phyloP scores from a whole-genome alignment of 2,888 invertebrate species.

The Lepidochitona cinerea region DNA sequence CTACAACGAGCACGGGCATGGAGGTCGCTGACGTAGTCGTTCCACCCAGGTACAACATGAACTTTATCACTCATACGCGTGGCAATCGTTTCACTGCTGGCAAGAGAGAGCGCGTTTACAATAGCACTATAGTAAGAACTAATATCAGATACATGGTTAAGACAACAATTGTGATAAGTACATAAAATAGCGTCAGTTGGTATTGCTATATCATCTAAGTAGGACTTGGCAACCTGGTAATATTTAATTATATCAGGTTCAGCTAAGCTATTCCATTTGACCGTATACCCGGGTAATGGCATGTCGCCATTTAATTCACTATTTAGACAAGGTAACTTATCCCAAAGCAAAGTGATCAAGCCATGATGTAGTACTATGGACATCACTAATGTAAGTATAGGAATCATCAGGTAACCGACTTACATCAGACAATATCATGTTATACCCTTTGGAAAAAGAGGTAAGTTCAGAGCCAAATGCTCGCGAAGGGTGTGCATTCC shows the following conservation, averaged over 20 bases:
- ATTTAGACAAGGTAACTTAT: too few relatives aligned
- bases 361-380: not conserved
- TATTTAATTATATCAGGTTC: too few relatives aligned
- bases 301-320: too few relatives aligned
- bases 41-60: not conserved
- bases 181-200: too few relatives aligned
- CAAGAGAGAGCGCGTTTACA: too few relatives aligned
- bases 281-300: too few relatives aligned
- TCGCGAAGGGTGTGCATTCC: not conserved
- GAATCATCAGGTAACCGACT: not conserved
- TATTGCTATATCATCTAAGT: too few relatives aligned
- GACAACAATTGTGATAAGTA: too few relatives aligned
- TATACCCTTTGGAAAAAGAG: not conserved
- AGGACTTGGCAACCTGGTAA: too few relatives aligned
- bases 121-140: too few relatives aligned
- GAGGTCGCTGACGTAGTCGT: not conserved
- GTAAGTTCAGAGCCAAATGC: not conserved
- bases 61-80: not conserved
- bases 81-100: not conserved
- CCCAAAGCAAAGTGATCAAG: not conserved
- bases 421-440: not conserved
- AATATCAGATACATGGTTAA: too few relatives aligned
- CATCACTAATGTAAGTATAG: not conserved
- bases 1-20: not conserved
- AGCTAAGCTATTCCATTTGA: too few relatives aligned